These are phyloP conservation scores for Meriones psammophilus DNA, from an alignment of 2,797 vertebrate genomes.

Conservation along the genomic window DNA sequence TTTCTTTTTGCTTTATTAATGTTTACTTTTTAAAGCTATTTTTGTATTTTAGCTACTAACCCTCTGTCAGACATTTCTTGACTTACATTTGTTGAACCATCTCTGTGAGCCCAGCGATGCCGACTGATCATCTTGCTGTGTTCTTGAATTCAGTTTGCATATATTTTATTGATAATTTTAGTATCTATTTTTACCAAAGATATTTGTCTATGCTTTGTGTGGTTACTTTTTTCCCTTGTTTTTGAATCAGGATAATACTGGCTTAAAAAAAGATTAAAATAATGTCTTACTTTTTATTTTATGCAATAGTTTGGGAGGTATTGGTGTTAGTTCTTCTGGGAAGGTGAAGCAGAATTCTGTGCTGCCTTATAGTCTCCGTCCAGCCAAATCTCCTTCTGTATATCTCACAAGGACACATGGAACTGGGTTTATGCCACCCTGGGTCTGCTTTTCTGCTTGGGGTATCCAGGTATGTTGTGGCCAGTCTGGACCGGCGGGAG, in stretches of 20 bases:
- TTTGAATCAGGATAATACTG: background rate
- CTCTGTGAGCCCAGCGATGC: background rate
- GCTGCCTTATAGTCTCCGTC: background rate
- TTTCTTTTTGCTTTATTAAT: background rate
- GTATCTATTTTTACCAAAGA: background rate
- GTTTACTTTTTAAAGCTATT: background rate
- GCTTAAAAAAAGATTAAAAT: background rate
- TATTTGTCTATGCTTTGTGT: background rate
- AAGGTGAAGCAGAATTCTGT: background rate
- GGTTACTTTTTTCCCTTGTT: background rate
- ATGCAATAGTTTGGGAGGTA: background rate
- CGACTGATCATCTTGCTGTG: background rate
- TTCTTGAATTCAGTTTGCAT: background rate
- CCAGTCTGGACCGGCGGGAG: too few relatives aligned
- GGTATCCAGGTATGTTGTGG: too few relatives aligned
- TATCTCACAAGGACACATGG: background rate
- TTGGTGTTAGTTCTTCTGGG: background rate
- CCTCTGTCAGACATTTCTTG: background rate
- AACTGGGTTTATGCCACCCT: background rate
- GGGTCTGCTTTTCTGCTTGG: too few relatives aligned
- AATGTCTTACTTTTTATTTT: background rate
- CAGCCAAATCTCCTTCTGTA: background rate
- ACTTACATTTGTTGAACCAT: background rate
- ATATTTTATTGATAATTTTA: background rate
- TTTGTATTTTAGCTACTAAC: background rate